phyloP scores from a whole-genome alignment of 1,140 invertebrate species.

The Coptotermes formosanus region DNA sequence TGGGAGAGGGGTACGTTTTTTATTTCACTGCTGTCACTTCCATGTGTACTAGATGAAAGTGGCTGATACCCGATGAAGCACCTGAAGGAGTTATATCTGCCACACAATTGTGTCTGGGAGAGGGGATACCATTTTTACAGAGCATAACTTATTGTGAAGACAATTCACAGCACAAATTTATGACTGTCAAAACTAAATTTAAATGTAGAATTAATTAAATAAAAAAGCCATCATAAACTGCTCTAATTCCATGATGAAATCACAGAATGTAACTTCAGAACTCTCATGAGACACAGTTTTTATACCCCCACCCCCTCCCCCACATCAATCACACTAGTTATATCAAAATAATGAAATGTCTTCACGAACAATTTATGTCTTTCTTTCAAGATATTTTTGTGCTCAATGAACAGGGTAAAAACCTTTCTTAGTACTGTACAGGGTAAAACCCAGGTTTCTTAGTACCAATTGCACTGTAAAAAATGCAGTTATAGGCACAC shows the following conservation, averaged over 20 bases:
- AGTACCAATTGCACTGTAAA: not conserved
- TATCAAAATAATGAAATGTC: slow-evolving; percentile 33
- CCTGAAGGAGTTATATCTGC: slow-evolving; percentile 33
- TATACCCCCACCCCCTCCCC: slow-evolving; percentile 15
- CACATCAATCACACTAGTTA: not conserved
- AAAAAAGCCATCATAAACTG: slow-evolving; percentile 7
- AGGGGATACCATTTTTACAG: slow-evolving; percentile 23
- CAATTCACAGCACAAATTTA: slow-evolving; percentile 26
- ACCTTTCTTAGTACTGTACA: slow-evolving; percentile 16
- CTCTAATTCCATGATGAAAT: slow-evolving; percentile 26
- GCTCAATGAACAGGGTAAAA: not conserved
- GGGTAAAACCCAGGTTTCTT: slow-evolving; percentile 23
- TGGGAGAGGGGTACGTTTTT: slow-evolving; percentile 23
- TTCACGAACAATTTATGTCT: slow-evolving; percentile 26
- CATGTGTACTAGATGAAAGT: slow-evolving; percentile 33
- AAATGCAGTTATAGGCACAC: slow-evolving; percentile 19
- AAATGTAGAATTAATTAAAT: slow-evolving; percentile 20
- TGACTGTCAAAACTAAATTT: slow-evolving; percentile 5
- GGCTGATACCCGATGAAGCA: slow-evolving; percentile 29
- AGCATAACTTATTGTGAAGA: slow-evolving; percentile 31
- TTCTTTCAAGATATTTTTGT: slow-evolving; percentile 35
- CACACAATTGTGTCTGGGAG: slow-evolving; percentile 18
- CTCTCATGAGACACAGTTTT: slow-evolving; percentile 16
- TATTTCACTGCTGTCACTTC: slow-evolving; percentile 31
- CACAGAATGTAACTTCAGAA: slow-evolving; percentile 29